Conservation (phyloP, 2,797 vertebrate genomes). For the Podargus strigoides region DNA sequence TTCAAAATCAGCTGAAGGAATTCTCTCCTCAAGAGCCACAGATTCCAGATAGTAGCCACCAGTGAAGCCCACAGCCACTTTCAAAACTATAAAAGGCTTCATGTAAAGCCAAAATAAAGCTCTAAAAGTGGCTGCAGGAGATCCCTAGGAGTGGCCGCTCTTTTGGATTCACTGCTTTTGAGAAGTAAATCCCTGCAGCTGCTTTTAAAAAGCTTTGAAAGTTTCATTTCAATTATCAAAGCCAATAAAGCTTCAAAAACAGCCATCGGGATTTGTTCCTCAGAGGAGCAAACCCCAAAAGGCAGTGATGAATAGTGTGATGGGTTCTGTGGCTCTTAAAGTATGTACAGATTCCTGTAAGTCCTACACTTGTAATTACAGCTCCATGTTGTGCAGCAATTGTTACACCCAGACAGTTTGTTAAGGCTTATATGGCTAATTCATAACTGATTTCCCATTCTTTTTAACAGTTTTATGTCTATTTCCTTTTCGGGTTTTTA, state of each 20-base stretch:
- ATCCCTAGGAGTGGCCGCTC: slow-evolving; percentile 41
- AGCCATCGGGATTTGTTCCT: slow-evolving; percentile 62
- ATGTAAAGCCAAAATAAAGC: slow-evolving; percentile 56
- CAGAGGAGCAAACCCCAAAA: slow-evolving; percentile 60
- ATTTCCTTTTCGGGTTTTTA: neutral
- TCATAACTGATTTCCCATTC: slow-evolving; percentile 8
- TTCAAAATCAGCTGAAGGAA: slow-evolving; percentile 55
- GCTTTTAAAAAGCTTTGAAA: slow-evolving; percentile 59
- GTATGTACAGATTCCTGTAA: slow-evolving; percentile 56
- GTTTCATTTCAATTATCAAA: slow-evolving; percentile 65
- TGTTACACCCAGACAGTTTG: slow-evolving; percentile 32
- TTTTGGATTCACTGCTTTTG: slow-evolving; percentile 57
- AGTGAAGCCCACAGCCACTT: slow-evolving; percentile 53
- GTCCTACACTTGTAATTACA: slow-evolving; percentile 52
- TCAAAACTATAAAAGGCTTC: slow-evolving; percentile 52
- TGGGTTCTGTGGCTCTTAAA: slow-evolving; percentile 51
- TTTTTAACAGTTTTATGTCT: neutral
- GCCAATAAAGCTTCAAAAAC: slow-evolving; percentile 61
- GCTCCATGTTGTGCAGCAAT: slow-evolving; percentile 23
- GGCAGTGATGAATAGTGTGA: slow-evolving; percentile 53
- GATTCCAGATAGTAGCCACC: slow-evolving; percentile 58
- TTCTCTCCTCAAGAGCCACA: slow-evolving; percentile 45
- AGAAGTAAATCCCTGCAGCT: slow-evolving; percentile 63
- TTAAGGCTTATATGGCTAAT: slow-evolving; percentile 12
- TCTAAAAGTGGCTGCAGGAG: slow-evolving; percentile 58